phyloP scores from a whole-genome alignment of 2,888 invertebrate genomes.

The Nomada fucata region DNA sequence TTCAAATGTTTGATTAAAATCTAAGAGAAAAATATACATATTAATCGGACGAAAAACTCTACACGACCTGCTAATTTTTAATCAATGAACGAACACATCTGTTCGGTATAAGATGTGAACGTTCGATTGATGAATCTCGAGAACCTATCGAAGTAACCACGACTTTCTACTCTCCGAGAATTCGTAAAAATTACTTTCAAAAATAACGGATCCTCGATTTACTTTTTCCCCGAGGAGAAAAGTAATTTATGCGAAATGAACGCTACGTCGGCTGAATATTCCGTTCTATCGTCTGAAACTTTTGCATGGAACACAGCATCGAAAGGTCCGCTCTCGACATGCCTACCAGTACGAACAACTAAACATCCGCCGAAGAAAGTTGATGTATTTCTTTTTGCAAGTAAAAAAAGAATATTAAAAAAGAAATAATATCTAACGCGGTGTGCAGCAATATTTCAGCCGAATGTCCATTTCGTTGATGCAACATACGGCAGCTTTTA shows the following conservation, averaged over 20 bases:
- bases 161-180: not conserved
- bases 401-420: not conserved
- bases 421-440: not conserved
- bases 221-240: slow-evolving; percentile 29
- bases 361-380: not conserved
- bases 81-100: not conserved
- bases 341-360: not conserved
- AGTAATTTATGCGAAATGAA: slow-evolving; percentile 39
- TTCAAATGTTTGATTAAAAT: not conserved
- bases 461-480: too few species aligned
- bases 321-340: too few species aligned
- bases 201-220: slow-evolving; percentile 46
- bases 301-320: not conserved
- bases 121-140: not conserved
- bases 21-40: too few species aligned
- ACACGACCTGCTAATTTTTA: not conserved
- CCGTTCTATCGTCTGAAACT: slow-evolving; percentile 3
- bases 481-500: not conserved
- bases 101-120: not conserved
- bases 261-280: not conserved
- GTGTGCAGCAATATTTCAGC: not conserved
- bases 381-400: not conserved
- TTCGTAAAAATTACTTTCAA: slow-evolving; percentile 43
- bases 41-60: too few species aligned
- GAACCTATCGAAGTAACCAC: not conserved